These are phyloP conservation scores for Trichoplusia ni DNA, from an alignment of 1,140 invertebrate genomes.

Conservation along the genomic window DNA sequence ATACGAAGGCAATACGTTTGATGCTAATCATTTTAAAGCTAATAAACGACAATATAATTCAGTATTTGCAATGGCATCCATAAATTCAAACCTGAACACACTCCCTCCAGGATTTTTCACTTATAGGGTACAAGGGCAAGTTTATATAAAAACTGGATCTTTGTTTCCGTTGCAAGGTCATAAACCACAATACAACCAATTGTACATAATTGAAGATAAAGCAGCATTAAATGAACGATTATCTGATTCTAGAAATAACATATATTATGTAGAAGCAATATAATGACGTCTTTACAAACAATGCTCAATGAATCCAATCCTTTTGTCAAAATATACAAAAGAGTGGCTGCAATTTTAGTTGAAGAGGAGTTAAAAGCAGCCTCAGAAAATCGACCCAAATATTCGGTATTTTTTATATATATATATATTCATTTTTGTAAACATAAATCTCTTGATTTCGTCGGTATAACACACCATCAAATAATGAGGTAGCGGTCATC, in stretches of 20 bases:
- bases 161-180: conserved; percentile 33
- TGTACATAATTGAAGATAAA: conserved; percentile 45
- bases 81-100: conserved; percentile 43
- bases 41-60: too few relatives aligned
- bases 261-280: conserved; percentile 11
- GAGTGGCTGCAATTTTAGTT: conserved; percentile 40
- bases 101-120: conserved; percentile 40
- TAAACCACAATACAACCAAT: conserved; percentile 44
- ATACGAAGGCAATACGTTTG: conserved; percentile 43
- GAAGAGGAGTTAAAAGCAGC: neutral
- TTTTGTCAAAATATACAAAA: conserved; percentile 46
- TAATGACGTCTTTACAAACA: conserved; percentile 40
- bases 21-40: too few relatives aligned
- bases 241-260: conserved; percentile 43
- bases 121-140: conserved; percentile 44
- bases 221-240: conserved; percentile 42
- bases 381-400: neutral
- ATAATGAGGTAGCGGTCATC: conserved; percentile 31
- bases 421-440: conserved; percentile 42
- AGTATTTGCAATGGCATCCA: conserved; percentile 45
- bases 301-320: conserved; percentile 41
- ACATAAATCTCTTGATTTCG: conserved; percentile 38
- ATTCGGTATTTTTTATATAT: too few relatives aligned
- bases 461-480: conserved; percentile 44
- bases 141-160: conserved; percentile 42